Conservation (phyloP, 1,140 invertebrate genomes). For the Drosophila truncata region DNA sequence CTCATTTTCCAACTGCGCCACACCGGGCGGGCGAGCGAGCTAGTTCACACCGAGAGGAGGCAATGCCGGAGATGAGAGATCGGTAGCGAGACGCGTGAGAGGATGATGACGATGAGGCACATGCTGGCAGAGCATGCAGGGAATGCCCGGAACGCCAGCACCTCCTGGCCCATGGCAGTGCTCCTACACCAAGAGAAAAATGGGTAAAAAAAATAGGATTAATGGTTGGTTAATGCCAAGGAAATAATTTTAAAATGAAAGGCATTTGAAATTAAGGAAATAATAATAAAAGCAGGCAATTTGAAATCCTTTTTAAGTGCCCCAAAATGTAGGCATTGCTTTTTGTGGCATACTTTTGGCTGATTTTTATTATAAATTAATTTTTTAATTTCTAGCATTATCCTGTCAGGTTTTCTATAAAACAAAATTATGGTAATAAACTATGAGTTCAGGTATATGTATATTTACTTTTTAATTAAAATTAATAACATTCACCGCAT, state of each 20-base stretch:
- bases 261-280: too few species aligned
- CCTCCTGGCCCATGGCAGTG: slow-evolving; percentile 55
- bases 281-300: too few species aligned
- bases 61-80: slow-evolving; percentile 12
- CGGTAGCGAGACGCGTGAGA: slow-evolving; percentile 6
- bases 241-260: neutral
- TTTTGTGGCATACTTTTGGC: neutral
- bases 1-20: slow-evolving; percentile 67
- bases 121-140: slow-evolving; percentile 67
- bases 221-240: neutral
- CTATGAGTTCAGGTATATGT: neutral
- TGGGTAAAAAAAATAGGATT: too few species aligned
- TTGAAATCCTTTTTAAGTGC: neutral
- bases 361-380: neutral
- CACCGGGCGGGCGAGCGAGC: slow-evolving; percentile 3
- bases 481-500: neutral
- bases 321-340: neutral
- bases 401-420: neutral
- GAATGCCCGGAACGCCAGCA: slow-evolving; percentile 13
- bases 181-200: slow-evolving; percentile 15
- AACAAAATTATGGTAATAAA: neutral
- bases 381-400: neutral
- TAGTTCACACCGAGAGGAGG: slow-evolving; percentile 17
- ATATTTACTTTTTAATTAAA: neutral
- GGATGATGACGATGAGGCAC: slow-evolving; percentile 45